A percentile compares a stretch with the other conserved stretches of the same genome.
Conservation (phyloP, 2,797 vertebrate genomes). For the Clarias laeviceps region DNA sequence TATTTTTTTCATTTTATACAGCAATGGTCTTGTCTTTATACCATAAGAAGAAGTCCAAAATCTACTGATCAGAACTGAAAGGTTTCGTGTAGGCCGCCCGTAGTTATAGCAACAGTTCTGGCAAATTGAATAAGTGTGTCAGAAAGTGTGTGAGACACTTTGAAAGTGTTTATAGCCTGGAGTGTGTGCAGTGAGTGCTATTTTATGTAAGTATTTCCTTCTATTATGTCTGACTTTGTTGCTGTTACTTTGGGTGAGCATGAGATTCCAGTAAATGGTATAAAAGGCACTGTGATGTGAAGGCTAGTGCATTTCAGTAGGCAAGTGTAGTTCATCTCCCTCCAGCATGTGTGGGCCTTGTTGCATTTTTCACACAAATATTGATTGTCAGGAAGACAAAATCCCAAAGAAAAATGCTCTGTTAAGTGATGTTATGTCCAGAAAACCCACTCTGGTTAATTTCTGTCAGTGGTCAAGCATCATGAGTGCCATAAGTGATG, state of each 20-base stretch:
- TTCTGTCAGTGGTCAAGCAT: constrained; percentile 18
- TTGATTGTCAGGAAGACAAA: background rate
- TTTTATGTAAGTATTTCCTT: constrained; percentile 21
- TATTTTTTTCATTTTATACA: background rate
- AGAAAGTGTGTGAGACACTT: constrained; percentile 21
- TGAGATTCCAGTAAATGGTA: constrained; percentile 23
- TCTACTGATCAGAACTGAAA: background rate
- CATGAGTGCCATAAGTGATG: constrained; percentile 8
- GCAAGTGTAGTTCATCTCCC: constrained; percentile 37
- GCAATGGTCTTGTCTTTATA: background rate
- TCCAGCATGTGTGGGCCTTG: constrained; percentile 24
- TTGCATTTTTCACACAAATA: background rate
- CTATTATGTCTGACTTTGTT: constrained; percentile 8
- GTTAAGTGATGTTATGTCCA: background rate
- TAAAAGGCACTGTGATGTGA: background rate
- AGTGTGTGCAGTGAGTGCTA: constrained; percentile 12
- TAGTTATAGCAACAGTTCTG: constrained; percentile 4
- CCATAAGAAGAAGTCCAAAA: background rate
- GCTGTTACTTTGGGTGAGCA: constrained; percentile 6
- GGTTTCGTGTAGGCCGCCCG: background rate
- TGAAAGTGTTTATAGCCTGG: constrained; percentile 11
- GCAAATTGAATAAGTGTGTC: constrained; percentile 10
- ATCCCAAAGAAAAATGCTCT: background rate
- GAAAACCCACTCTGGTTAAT: constrained; percentile 43
- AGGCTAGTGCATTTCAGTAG: background rate